Evolutionary conservation across 2,113 vertebrate genomes (phyloP).

Genomic region (Megaleporinus macrocephalus): DNA sequence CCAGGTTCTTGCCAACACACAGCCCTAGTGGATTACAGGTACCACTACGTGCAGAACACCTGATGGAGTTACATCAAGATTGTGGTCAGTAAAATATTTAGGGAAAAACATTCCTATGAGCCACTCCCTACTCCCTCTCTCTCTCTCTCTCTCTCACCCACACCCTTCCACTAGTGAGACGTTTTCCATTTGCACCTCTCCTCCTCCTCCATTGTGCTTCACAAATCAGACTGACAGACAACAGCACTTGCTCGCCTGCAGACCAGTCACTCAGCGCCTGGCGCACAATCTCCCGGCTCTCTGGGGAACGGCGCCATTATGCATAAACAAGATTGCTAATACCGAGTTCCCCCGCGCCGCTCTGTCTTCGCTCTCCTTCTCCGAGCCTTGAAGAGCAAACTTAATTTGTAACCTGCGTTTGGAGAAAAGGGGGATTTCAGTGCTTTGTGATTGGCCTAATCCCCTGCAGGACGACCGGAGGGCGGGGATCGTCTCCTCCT

Average conservation of each 20-base stretch:
- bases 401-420: constrained; percentile 45
- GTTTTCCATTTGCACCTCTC: constrained; percentile 84
- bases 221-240: constrained; percentile 73
- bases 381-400: constrained; percentile 43
- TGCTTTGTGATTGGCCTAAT: constrained; percentile 18
- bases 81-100: background rate
- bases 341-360: constrained; percentile 36
- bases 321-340: constrained; percentile 66
- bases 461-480: constrained; percentile 18
- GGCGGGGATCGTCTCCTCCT: constrained; percentile 21
- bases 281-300: constrained; percentile 29
- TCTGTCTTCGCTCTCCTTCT: constrained; percentile 19
- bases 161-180: constrained; percentile 67
- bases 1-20: too few relatives aligned
- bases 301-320: constrained; percentile 61
- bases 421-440: constrained; percentile 10
- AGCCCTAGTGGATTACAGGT: too few relatives aligned
- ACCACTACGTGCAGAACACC: background rate
- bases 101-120: background rate
- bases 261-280: constrained; percentile 50
- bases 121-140: background rate
- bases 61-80: background rate
- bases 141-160: constrained; percentile 41
- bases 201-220: constrained; percentile 61
- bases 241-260: constrained; percentile 64